phyloP scores from a whole-genome alignment of 2,888 invertebrate species.

The Philopedon plagiatum region DNA sequence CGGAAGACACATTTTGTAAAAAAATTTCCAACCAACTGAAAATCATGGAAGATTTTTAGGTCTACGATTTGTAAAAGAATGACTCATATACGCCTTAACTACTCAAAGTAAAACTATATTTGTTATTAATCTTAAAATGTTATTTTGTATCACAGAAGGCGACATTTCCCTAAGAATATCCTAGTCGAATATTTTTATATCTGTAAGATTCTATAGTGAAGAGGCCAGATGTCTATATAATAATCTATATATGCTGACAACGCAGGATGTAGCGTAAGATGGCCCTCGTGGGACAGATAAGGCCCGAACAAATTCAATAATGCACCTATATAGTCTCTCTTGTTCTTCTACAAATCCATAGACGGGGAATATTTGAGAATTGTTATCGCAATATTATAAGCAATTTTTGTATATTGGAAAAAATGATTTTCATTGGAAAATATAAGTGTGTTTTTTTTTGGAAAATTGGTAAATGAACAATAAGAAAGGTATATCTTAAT shows the following conservation, averaged over 20 bases:
- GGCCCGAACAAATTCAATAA: constrained; percentile 69
- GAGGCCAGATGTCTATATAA: constrained; percentile 70
- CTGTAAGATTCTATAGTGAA: constrained; percentile 67
- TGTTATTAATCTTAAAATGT: not conserved
- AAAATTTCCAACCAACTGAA: no score
- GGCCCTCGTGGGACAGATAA: constrained; percentile 68
- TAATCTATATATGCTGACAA: constrained; percentile 71
- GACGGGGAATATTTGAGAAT: constrained; percentile 41
- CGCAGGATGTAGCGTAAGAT: constrained; percentile 68
- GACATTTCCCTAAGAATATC: not conserved
- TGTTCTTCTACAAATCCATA: constrained; percentile 52
- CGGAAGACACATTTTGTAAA: no score
- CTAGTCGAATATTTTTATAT: constrained; percentile 62
- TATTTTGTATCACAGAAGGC: not conserved
- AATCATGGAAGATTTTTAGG: no score
- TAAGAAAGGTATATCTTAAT: no score
- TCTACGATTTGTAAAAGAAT: no score
- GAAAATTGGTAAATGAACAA: no score
- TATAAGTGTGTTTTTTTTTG: not conserved
- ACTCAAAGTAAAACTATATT: no score
- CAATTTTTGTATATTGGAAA: constrained; percentile 10
- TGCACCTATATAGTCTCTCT: constrained; percentile 65
- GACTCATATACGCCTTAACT: no score
- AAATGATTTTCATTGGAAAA: constrained; percentile 9
- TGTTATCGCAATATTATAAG: constrained; percentile 27